phyloP scores from a whole-genome alignment of 2,888 invertebrate species.

The Nemoura dubitans region DNA sequence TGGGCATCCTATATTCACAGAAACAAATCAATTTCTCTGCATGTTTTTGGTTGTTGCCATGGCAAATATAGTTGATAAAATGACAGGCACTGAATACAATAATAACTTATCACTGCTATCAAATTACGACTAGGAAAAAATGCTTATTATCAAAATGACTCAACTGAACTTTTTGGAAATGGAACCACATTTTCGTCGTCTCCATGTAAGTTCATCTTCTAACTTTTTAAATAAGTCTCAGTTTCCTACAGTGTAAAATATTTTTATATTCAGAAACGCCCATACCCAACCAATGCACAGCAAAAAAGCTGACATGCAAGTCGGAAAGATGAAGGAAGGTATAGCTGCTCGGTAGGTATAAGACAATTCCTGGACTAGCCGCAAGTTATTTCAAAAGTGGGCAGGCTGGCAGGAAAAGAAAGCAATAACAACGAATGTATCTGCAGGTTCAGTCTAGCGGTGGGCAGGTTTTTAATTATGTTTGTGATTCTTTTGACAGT shows the following conservation, averaged over 20 bases:
- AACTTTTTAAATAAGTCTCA: neutral
- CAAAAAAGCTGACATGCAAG: neutral
- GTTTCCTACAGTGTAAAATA: neutral
- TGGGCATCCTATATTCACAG: no score
- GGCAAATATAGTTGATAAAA: no score
- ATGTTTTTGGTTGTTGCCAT: no score
- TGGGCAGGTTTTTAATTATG: slow-evolving; percentile 33
- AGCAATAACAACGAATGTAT: neutral
- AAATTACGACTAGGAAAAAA: no score
- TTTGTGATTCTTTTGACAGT: slow-evolving; percentile 32
- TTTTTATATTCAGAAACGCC: slow-evolving; percentile 7
- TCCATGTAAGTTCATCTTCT: neutral
- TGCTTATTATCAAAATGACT: no score
- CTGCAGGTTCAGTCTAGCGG: neutral
- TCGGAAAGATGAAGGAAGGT: neutral
- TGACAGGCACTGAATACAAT: no score
- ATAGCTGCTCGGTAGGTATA: neutral
- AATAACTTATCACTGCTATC: no score
- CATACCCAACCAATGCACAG: neutral
- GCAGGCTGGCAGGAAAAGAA: neutral
- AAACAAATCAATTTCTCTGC: no score
- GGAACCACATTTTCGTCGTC: no score
- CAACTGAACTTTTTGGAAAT: no score
- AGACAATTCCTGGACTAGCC: neutral
- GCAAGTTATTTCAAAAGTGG: neutral